These are phyloP conservation scores for Bergia sp. DNA, from an alignment of 92 coral and sea anemone species.

Conservation along the genomic window DNA sequence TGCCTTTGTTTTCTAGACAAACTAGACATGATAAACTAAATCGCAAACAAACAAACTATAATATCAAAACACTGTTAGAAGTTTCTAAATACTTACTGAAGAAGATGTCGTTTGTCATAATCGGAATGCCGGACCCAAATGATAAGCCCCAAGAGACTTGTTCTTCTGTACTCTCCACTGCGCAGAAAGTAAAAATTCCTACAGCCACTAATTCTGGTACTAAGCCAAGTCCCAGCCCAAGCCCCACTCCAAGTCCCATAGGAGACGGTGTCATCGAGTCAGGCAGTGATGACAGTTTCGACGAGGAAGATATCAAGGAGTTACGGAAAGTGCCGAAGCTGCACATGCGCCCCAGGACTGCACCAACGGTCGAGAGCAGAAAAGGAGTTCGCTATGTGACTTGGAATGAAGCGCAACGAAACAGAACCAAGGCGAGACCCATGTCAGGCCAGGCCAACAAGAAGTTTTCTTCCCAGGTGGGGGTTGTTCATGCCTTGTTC, in stretches of 20 bases:
- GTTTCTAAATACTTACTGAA: not conserved
- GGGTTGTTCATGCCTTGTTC: not conserved
- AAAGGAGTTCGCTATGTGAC: slow-evolving; percentile 85
- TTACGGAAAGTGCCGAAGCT: slow-evolving; percentile 78
- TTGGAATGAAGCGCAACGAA: slow-evolving; percentile 86
- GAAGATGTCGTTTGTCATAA: not conserved
- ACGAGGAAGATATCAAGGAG: slow-evolving; percentile 60
- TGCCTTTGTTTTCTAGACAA: too few species aligned
- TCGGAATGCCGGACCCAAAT: not conserved
- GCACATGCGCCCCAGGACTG: slow-evolving; percentile 90
- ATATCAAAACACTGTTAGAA: too few species aligned
- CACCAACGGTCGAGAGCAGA: slow-evolving; percentile 76
- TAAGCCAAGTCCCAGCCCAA: slow-evolving; percentile 18
- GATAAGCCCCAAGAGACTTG: too few species aligned
- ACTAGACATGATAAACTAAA: too few species aligned
- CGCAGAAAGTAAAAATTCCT: slow-evolving; percentile 66
- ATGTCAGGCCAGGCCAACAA: slow-evolving; percentile 50
- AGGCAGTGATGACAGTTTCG: slow-evolving; percentile 56
- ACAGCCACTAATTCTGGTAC: not conserved
- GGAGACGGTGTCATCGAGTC: slow-evolving; percentile 9
- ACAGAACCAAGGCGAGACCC: slow-evolving; percentile 58
- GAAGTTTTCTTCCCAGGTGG: slow-evolving; percentile 15
- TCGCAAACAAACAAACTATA: too few species aligned
- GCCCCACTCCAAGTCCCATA: slow-evolving; percentile 24
- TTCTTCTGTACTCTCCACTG: not conserved